Base-by-base conservation (phyloP, 1,140 invertebrate species). In the Calycopis cecrops region DNA sequence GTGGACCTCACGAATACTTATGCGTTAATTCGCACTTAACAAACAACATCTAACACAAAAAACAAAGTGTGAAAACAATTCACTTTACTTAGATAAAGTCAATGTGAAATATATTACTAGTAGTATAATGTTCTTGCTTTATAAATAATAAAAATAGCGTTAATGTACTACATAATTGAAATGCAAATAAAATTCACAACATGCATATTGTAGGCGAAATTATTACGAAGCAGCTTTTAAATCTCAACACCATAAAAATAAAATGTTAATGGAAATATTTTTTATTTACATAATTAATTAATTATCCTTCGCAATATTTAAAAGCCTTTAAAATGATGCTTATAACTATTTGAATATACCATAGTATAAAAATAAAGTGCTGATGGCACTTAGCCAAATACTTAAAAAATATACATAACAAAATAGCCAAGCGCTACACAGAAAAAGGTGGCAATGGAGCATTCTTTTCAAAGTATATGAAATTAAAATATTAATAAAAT, bases 101-200 rank as follows among this genome's bases (percentile, higher is more conserved):
- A 16, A 16, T 6, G 6, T 44, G 9, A 17, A 37, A 10, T n/a
- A 37, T 3, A 16, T 40, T 9, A 44, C 42, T 44, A 48, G 28
- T 55, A 49, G 49, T 60, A 14, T 9, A 18, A 44, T 14, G 40
- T 44, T 44, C 40, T 44, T 44, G 40, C 40, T 44, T 44, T 44
- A 16, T 44, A 44, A 42, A 54, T 51, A 48, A 50, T 28, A 56
- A 59, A 60, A 57, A 52, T 28, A 40, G 51, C 40, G 40, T 16
- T 16, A 44, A 44, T 44, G 40, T 16, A 16, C 40, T 17, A 44
- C 40, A 9, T 44, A 16, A 16, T 40, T 18, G 0, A 9, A 55
- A 63, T 61, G 66, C 63, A 65, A 68, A 68, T 59, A 65, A 68
- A 58, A 34, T 59, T 52, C 44, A 52, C 60, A 62, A 60, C 66